Base-by-base conservation (phyloP, 2,797 vertebrate species). In the Furcifer pardalis region DNA sequence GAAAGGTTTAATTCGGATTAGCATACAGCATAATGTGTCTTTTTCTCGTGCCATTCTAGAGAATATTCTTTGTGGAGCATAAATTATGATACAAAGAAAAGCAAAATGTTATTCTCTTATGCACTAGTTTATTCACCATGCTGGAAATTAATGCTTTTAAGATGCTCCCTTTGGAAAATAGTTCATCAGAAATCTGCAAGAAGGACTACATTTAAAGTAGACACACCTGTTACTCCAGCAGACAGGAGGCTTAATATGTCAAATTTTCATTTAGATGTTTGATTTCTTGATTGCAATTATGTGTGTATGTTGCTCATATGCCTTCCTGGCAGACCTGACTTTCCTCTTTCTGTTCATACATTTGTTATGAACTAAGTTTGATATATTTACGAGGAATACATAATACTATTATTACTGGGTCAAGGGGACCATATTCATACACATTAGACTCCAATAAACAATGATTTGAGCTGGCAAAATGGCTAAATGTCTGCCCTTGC, bases 1-100 rank as follows among this genome's bases (percentile, higher is more conserved):
- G 89, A 93, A 94, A 94, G 86, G 68, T 84, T 84, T 87, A 89
- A 68, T 59, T 78, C 77, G 93, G 81, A 94, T 95, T 93, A 95
- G 91, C 90, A 94, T 92, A 92, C 88, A 91, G 83, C 89, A 85
- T 91, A 94, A 91, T 90, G 49, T 81, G 75, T 91, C 89, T 93
- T 85, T 84, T 90, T 92, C 84, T 87, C 85, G 92, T 87, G 82
- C 89, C 3, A 3, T 93, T 89, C 85, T 88, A 35, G 87, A 91
- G 89, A 91, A 88, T 85, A 86, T 92, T 94, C 90, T 88, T 90
- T 74, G 62, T 81, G 92, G 92, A 90, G 91, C 87, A 94, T 89
- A 91, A 88, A 91, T 92, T 89, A 86, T 84, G 86, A 83, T 91
- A 84, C 89, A 89, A 59, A 83, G 82, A 90, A 94, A 86, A 86